Evolutionary conservation across 2,888 invertebrate species (phyloP).

Genomic region (Pandemis heparana): DNA sequence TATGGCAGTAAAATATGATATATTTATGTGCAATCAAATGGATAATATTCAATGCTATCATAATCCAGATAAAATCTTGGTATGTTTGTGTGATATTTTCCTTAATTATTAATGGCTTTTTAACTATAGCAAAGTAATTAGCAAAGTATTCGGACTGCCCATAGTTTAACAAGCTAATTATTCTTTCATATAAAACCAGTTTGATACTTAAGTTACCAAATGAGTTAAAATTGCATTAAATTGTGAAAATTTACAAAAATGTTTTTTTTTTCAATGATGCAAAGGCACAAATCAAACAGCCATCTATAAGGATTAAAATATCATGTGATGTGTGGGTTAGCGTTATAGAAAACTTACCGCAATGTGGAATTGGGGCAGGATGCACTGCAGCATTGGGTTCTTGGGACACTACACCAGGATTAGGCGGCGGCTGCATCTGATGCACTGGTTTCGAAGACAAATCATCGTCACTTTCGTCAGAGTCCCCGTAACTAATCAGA

Average conservation of each 20-base stretch:
- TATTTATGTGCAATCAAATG: too few relatives aligned
- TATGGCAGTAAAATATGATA: too few relatives aligned
- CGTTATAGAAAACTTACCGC: constrained; percentile 64
- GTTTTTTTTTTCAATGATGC: not conserved
- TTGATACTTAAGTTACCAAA: too few relatives aligned
- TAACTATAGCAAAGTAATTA: too few relatives aligned
- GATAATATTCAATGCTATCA: too few relatives aligned
- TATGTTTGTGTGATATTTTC: too few relatives aligned
- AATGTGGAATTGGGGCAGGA: constrained; percentile 76
- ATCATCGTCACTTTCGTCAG: constrained; percentile 74
- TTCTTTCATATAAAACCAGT: too few relatives aligned
- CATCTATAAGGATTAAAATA: not conserved
- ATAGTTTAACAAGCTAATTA: too few relatives aligned
- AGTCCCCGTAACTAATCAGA: constrained; percentile 76
- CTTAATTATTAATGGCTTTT: too few relatives aligned
- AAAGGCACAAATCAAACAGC: not conserved
- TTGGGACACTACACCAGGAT: constrained; percentile 32
- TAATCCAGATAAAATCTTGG: too few relatives aligned
- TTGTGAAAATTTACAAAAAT: not conserved
- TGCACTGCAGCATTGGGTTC: constrained; percentile 59
- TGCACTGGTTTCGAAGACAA: constrained; percentile 4
- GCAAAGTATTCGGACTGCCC: too few relatives aligned
- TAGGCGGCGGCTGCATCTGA: constrained; percentile 39
- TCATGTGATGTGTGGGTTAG: not conserved
- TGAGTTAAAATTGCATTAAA: not conserved